Evolutionary conservation across 2,797 vertebrate genomes (phyloP).

Genomic region (Schizopygopsis malacanthus): DNA sequence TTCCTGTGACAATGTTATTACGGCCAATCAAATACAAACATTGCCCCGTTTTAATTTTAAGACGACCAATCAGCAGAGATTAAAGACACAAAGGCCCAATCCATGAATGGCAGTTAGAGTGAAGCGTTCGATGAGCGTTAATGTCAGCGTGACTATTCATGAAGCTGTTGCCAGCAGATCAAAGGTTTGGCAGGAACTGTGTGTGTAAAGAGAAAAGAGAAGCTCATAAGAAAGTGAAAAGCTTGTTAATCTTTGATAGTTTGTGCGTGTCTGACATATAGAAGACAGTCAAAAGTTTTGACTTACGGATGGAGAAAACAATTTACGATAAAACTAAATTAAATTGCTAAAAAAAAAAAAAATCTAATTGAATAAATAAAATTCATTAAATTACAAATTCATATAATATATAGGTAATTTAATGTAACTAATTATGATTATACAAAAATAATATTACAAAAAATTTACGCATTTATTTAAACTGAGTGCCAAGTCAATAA

Average conservation of each 20-base stretch:
- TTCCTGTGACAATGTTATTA: slow-evolving; percentile 74
- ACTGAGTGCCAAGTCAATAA: neutral
- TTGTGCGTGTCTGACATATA: neutral
- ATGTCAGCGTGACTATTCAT: slow-evolving; percentile 47
- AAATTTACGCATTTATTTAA: neutral
- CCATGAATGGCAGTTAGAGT: slow-evolving; percentile 22
- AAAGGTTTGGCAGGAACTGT: slow-evolving; percentile 23
- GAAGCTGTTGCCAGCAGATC: slow-evolving; percentile 18
- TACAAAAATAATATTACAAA: neutral
- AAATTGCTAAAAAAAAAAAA: neutral
- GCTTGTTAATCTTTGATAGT: slow-evolving; percentile 20
- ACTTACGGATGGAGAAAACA: neutral
- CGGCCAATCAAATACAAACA: slow-evolving; percentile 70
- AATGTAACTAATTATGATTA: too few species aligned
- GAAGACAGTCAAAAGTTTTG: neutral
- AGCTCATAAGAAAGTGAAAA: slow-evolving; percentile 13
- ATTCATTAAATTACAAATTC: neutral
- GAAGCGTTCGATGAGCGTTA: slow-evolving; percentile 25
- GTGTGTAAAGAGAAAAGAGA: neutral
- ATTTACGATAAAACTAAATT: neutral
- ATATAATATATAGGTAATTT: neutral
- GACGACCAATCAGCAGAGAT: slow-evolving; percentile 46
- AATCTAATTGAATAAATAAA: neutral
- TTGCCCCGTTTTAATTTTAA: slow-evolving; percentile 16
- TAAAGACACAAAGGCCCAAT: slow-evolving; percentile 35